Evolutionary conservation across 2,888 invertebrate species (phyloP).

Genomic region (Lissocephala sabroskyi): DNA sequence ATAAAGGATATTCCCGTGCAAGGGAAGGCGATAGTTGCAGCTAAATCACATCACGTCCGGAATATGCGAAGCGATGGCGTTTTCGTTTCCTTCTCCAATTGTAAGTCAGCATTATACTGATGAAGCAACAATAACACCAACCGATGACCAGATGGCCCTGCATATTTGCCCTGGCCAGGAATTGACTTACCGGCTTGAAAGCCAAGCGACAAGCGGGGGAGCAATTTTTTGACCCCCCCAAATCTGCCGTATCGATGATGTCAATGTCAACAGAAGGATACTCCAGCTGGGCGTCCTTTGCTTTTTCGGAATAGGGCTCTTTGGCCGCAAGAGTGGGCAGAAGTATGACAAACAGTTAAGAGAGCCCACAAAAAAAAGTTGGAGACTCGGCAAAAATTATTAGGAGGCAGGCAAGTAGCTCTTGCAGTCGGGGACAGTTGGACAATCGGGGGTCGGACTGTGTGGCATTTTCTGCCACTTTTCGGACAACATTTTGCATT

Average conservation of each 20-base stretch:
- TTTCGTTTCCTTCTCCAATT: background rate
- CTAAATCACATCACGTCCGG: constrained; percentile 51
- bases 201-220: no score
- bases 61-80: background rate
- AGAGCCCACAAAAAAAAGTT: background rate
- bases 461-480: constrained; percentile 19
- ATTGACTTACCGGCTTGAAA: constrained; percentile 33
- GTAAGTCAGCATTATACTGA: no score
- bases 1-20: constrained; percentile 5
- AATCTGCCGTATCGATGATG: constrained; percentile 17
- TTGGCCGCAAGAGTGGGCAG: constrained; percentile 6
- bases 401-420: constrained; percentile 1
- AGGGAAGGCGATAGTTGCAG: constrained; percentile 2
- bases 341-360: constrained; percentile 36
- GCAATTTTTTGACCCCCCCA: no score
- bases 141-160: constrained; percentile 28
- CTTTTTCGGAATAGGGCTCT: constrained; percentile 7
- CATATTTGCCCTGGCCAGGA: constrained; percentile 25
- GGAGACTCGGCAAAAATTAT: constrained; percentile 4
- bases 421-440: no score
- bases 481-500: constrained; percentile 41
- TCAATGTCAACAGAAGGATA: constrained; percentile 32
- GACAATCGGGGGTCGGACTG: no score
- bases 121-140: background rate
- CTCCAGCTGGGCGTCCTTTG: background rate